Evolutionary conservation across 2,888 invertebrate species (phyloP).

Genomic region (Archaeoteleia sp.): DNA sequence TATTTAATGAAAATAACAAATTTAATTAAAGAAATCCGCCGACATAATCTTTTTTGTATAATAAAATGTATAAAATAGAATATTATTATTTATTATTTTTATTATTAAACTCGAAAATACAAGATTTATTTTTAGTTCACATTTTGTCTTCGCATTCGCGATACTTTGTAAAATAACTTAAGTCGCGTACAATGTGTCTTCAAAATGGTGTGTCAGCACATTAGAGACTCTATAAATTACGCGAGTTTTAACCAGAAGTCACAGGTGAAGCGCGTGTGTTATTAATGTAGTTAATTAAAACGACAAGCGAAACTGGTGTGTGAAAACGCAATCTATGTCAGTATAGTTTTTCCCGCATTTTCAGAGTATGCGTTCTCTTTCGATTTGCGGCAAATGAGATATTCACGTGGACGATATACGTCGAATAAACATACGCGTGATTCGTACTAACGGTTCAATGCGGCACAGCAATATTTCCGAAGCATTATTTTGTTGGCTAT

Average conservation of each 20-base stretch:
- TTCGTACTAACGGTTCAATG: background rate
- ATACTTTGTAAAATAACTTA: constrained; percentile 20
- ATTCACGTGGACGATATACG: background rate
- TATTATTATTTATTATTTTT: too few relatives aligned
- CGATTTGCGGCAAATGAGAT: constrained; percentile 14
- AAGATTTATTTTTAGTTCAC: too few relatives aligned
- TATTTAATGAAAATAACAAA: too few relatives aligned
- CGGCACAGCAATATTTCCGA: constrained; percentile 13
- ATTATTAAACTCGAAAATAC: too few relatives aligned
- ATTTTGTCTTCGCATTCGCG: constrained; percentile 1
- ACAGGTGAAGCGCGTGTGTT: constrained; percentile 31
- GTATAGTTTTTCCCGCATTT: constrained; percentile 25
- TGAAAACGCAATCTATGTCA: constrained; percentile 37
- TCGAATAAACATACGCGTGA: background rate
- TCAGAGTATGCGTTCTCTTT: background rate
- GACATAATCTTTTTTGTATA: too few relatives aligned
- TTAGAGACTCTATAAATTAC: constrained; percentile 19
- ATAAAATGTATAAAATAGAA: too few relatives aligned
- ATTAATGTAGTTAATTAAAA: constrained; percentile 55
- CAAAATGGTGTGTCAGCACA: constrained; percentile 14
- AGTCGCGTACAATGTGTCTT: constrained; percentile 17
- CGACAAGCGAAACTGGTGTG: constrained; percentile 39
- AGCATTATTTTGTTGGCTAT: too few relatives aligned
- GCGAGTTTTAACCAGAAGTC: constrained; percentile 38
- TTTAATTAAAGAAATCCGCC: too few relatives aligned